Percentiles rank a stretch among this genome's conserved stretches.
phyloP scores from a whole-genome alignment of 2,888 invertebrate species.

The Rhagophthalmus giganteus region DNA sequence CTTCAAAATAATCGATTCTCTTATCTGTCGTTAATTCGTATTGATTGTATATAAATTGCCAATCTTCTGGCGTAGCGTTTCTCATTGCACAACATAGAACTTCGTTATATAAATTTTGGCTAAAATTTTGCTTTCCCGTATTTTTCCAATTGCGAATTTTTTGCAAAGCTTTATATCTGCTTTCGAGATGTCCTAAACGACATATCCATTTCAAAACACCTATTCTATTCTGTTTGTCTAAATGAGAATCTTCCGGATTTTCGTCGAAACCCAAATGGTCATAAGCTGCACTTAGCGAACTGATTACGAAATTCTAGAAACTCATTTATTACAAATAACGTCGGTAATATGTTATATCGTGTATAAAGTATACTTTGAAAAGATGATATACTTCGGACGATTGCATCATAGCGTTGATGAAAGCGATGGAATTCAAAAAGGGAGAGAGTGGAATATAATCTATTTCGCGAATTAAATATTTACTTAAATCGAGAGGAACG shows the following conservation, averaged over 20 bases:
- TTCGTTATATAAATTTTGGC: constrained; percentile 66
- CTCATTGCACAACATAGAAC: constrained; percentile 76
- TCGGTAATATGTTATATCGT: background rate
- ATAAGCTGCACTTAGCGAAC: constrained; percentile 16
- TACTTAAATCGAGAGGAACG: constrained; percentile 61
- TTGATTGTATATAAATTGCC: constrained; percentile 62
- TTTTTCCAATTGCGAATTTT: constrained; percentile 52
- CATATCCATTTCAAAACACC: constrained; percentile 40
- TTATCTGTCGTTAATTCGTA: constrained; percentile 41
- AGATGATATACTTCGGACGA: background rate
- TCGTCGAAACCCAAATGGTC: constrained; percentile 34
- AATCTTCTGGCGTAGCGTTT: constrained; percentile 63
- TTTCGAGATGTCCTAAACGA: constrained; percentile 48
- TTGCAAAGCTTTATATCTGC: constrained; percentile 52
- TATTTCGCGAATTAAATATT: constrained; percentile 61
- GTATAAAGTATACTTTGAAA: constrained; percentile 4
- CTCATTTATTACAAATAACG: background rate
- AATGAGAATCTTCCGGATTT: constrained; percentile 46
- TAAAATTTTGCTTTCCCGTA: constrained; percentile 49
- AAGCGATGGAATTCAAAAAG: constrained; percentile 41
- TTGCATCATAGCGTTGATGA: background rate
- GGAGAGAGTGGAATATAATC: constrained; percentile 69
- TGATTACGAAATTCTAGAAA: constrained; percentile 16
- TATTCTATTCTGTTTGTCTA: constrained; percentile 49
- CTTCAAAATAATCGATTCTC: too few species aligned